phyloP scores from a whole-genome alignment of 2,113 vertebrate genomes.

The Dicaeum eximium region DNA sequence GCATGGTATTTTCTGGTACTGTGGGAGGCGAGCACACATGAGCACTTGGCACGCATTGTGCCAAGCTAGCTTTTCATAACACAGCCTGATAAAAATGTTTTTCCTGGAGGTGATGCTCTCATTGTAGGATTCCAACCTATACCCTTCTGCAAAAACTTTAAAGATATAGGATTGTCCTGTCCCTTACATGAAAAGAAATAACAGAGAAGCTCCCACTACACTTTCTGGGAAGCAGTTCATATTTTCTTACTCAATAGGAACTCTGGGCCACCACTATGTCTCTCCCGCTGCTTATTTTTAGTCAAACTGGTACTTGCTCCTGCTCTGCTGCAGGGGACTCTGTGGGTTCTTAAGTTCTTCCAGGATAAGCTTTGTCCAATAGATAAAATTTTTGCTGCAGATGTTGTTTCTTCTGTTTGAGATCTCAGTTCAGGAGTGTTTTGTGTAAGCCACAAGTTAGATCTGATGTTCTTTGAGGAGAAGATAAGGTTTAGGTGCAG shows the following conservation, averaged over 20 bases:
- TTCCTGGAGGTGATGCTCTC: background rate
- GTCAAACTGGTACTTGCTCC: background rate
- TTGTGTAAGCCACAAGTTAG: background rate
- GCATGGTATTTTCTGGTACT: background rate
- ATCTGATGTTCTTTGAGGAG: background rate
- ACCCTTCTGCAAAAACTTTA: background rate
- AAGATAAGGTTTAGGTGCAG: background rate
- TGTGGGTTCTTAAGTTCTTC: background rate
- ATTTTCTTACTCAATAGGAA: background rate
- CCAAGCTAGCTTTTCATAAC: background rate
- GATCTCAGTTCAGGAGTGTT: background rate
- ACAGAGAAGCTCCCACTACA: background rate
- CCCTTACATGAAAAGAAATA: background rate
- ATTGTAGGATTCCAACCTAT: background rate
- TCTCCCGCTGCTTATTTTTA: background rate
- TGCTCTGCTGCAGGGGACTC: background rate
- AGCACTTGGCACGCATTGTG: background rate
- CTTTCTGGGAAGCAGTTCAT: background rate
- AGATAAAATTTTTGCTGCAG: conserved; percentile 11
- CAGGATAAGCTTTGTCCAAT: background rate
- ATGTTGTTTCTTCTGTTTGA: background rate
- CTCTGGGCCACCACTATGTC: background rate
- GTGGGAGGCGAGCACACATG: background rate
- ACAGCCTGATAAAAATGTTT: background rate
- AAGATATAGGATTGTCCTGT: background rate